Base-by-base conservation (phyloP, 2,888 invertebrate genomes). In the Clivina fossor region DNA sequence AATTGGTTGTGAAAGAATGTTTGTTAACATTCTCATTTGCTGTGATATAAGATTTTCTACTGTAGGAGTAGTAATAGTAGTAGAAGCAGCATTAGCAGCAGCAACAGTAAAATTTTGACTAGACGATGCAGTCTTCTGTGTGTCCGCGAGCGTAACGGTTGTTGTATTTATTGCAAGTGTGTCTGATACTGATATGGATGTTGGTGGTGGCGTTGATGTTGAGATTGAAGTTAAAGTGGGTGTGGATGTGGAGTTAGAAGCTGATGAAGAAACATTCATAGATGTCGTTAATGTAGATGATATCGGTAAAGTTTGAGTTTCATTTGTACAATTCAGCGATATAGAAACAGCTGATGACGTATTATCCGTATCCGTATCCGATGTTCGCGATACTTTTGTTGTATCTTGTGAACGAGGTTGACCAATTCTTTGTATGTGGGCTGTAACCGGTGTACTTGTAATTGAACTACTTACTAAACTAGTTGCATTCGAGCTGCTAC, bases 11-110 rank as follows among this genome's bases (percentile, higher is more conserved):
- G 73, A 74, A 24, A 74, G 62, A 46, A 74, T 73, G 56, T 74
- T 74, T 33, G 74, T 72, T 2, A 71, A 55, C 19, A 72, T 71
- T 22, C 77, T 69, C 15, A 74, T 69, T 64, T 80, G 80, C 61
- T 80, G 78, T 1, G 78, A 76, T 22, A 81, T 65, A 43, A 80
- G 76, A 65, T 79, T 79, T 2, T 78, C 79, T 37, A 80, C 66
- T 13, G 79, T 73, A 20, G 74, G 72, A 5, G 78, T 69, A 13
- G 72, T 62, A n/a, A 62, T 57, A n/a, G 63, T 59, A 30, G 64
- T 51, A 28, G 60, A 51, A 19, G 47, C 32, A 1, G 44, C 20
- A 9, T 57, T 55, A 11, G 57, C 57, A 4, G 60, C n/a, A n/a
- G n/a, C n/a, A n/a, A n/a, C n/a, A n/a, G n/a, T n/a, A n/a, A n/a